These are phyloP conservation scores for Metallyticus violacea DNA, from an alignment of 2,888 invertebrate genomes.

Conservation along the genomic window DNA sequence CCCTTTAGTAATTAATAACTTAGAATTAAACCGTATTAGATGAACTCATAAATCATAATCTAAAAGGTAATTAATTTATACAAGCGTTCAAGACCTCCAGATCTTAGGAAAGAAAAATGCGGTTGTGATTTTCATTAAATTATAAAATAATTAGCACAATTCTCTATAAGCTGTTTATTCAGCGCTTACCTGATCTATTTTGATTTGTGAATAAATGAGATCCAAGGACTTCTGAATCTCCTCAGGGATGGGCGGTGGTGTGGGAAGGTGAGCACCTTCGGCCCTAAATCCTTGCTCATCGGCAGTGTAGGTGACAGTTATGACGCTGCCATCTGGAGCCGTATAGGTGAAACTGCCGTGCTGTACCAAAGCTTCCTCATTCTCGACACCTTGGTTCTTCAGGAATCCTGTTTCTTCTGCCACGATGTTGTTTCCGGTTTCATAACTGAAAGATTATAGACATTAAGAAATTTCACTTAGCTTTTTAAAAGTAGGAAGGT, in stretches of 20 bases:
- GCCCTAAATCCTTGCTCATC: slow-evolving; percentile 82
- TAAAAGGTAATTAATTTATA: no score
- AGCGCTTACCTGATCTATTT: slow-evolving; percentile 55
- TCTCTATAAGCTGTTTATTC: no score
- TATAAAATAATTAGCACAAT: no score
- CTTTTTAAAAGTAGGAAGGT: not conserved
- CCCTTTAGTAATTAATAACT: no score
- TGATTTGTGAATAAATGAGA: slow-evolving; percentile 81
- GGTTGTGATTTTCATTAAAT: no score
- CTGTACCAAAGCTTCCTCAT: slow-evolving; percentile 35
- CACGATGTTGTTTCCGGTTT: slow-evolving; percentile 78
- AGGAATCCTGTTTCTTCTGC: slow-evolving; percentile 77
- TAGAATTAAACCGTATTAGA: no score
- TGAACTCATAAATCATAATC: no score
- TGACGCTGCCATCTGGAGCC: slow-evolving; percentile 55
- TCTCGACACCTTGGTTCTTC: slow-evolving; percentile 51
- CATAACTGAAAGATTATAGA: slow-evolving; percentile 56
- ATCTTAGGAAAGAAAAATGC: no score
- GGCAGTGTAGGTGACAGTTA: slow-evolving; percentile 56
- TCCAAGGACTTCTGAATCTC: slow-evolving; percentile 86
- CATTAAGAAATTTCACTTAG: not conserved
- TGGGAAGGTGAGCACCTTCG: slow-evolving; percentile 77
- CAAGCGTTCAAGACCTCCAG: no score
- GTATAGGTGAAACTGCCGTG: slow-evolving; percentile 73
- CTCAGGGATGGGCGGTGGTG: slow-evolving; percentile 76